Base-by-base conservation (phyloP, 2,113 vertebrate species). In the Silurus asotus region DNA sequence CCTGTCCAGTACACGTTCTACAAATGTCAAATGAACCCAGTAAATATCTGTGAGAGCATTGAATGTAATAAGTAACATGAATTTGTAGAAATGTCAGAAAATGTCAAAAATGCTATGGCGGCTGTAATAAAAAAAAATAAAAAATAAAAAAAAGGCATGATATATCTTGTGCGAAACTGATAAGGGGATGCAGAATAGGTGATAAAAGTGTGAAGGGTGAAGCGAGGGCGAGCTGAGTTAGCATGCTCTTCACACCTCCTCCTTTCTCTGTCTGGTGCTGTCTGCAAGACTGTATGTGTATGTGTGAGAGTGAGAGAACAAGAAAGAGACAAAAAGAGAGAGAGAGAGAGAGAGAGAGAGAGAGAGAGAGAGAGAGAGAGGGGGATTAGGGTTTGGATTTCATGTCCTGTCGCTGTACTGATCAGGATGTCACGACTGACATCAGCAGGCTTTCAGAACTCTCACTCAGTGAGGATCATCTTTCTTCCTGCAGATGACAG, bases 401-500 rank as follows among this genome's bases (percentile, higher is more conserved):
- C 53, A 79, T 56, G 79, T 76, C 84, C 69, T 62, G 64, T 77
- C 55, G 76, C 82, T 84, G 74, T 85, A 65, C 20, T 48, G 0
- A 82, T 87, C 86, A 58, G 79, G 64, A 87, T 56, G 83, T 85
- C 85, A 87, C 84, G 80, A 83, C 86, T 87, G 87, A 89, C 83
- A 86, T 90, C 83, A 87, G 45, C 79, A 86, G 75, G 28, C 64
- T 78, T 81, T 86, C 65, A 58, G 64, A 81, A 72, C 81, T 81
- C 84, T 69, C 75, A 37, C 82, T 88, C 19, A 74, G 64, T 81
- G 51, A 72, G 70, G 87, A 89, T 87, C 92, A 92, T 92, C 90
- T 92, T 91, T 84, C 85, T 86, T 67, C 83, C 86, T 81, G 78
- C 61, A 87, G 84, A 85, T 87, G 87, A 90, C 85, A 83, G 77